phyloP scores from a whole-genome alignment of 2,113 vertebrate genomes.

The Pseudopodoces humilis region DNA sequence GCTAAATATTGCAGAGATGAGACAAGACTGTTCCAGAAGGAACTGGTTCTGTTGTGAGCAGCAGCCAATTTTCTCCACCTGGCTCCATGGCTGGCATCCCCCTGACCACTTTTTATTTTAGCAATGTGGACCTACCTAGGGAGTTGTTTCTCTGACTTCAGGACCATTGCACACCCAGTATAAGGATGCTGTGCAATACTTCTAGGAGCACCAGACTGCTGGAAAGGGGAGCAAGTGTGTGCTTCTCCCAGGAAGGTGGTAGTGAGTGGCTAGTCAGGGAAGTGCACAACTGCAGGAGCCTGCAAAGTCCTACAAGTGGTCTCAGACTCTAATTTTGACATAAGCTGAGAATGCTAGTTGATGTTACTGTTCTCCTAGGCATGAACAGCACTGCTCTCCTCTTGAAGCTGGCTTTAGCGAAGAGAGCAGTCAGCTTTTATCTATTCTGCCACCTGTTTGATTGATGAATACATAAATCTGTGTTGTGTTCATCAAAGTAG shows the following conservation, averaged over 20 bases:
- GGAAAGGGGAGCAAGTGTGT: neutral
- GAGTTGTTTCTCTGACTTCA: neutral
- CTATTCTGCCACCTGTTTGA: neutral
- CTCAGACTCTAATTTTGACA: neutral
- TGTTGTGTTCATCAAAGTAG: neutral
- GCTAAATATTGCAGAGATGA: neutral
- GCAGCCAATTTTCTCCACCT: neutral
- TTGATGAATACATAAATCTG: neutral
- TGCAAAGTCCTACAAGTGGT: neutral
- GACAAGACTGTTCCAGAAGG: neutral
- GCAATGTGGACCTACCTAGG: neutral
- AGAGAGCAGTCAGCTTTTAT: neutral
- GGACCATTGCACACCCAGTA: neutral
- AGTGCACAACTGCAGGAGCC: neutral
- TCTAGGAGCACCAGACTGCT: neutral
- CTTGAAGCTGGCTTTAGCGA: neutral
- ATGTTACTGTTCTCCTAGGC: rapidly evolving
- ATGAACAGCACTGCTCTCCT: neutral
- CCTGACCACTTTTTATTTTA: neutral
- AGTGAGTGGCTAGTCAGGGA: neutral
- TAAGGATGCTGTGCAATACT: neutral
- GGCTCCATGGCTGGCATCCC: neutral
- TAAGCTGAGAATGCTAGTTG: neutral
- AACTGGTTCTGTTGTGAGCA: neutral
- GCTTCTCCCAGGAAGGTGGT: neutral